Percentiles rank a stretch among this genome's conserved stretches.
Conservation (phyloP, 1,140 invertebrate species). For the Leptinotarsa texana region DNA sequence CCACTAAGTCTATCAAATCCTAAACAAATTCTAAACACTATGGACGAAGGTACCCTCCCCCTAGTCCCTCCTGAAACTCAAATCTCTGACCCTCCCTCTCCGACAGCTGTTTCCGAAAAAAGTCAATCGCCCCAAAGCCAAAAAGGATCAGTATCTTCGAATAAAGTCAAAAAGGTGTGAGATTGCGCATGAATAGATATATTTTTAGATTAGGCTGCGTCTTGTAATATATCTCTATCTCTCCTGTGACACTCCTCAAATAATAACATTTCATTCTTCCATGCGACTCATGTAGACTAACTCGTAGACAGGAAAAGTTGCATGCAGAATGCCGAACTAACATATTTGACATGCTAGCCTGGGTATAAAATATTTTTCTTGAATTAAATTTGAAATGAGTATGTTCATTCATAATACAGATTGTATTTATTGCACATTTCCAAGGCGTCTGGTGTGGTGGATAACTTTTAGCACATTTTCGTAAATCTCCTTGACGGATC, state of each 20-base stretch:
- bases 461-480: too few relatives aligned
- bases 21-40: slow-evolving; percentile 59
- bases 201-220: slow-evolving; percentile 22
- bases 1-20: slow-evolving; percentile 61
- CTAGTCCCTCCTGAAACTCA: slow-evolving; percentile 58
- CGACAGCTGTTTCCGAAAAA: slow-evolving; percentile 57
- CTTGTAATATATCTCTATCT: slow-evolving; percentile 3
- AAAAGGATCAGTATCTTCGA: slow-evolving; percentile 60
- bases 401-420: too few relatives aligned
- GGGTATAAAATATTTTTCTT: background rate
- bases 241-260: background rate
- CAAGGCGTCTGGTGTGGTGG: too few relatives aligned
- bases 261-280: background rate
- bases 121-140: slow-evolving; percentile 62
- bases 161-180: slow-evolving; percentile 67
- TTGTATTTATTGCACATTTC: too few relatives aligned
- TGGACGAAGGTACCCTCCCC: slow-evolving; percentile 53
- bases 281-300: slow-evolving; percentile 11
- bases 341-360: slow-evolving; percentile 13
- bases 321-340: slow-evolving; percentile 11
- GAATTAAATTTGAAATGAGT: too few relatives aligned
- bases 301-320: background rate
- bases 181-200: slow-evolving; percentile 46
- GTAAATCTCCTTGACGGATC: too few relatives aligned
- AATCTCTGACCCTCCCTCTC: slow-evolving; percentile 58